Conservation (phyloP, 2,797 vertebrate species). For the Caiman crocodilus region DNA sequence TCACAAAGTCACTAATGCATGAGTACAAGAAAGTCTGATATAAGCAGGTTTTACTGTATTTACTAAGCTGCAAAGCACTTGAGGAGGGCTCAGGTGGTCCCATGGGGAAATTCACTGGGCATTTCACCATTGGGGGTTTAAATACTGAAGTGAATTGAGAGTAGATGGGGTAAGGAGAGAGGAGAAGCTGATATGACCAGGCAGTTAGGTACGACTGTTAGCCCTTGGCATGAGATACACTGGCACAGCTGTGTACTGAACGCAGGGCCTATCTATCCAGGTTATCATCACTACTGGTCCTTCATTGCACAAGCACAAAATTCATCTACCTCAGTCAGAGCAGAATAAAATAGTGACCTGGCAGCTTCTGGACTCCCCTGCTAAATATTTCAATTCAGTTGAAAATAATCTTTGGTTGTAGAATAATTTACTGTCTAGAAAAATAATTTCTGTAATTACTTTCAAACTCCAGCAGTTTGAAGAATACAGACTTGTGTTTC, state of each 20-base stretch:
- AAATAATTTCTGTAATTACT: background rate
- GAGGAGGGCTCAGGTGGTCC: background rate
- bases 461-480: background rate
- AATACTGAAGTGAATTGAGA: background rate
- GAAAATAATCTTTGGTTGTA: background rate
- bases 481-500: background rate
- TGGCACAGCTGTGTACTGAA: background rate
- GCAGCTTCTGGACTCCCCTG: background rate
- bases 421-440: background rate
- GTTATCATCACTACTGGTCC: rapidly evolving
- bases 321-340: background rate
- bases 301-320: background rate
- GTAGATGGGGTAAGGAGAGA: background rate
- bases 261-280: background rate
- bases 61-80: background rate
- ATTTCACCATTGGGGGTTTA: background rate
- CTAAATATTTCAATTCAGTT: background rate
- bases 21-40: background rate
- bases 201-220: background rate
- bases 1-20: background rate
- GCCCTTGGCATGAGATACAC: background rate
- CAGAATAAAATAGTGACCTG: background rate
- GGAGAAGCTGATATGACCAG: background rate
- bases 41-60: background rate
- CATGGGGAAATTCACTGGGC: background rate